Evolutionary conservation across 1,140 invertebrate genomes (phyloP).

Genomic region (Neuroterus valhalla): DNA sequence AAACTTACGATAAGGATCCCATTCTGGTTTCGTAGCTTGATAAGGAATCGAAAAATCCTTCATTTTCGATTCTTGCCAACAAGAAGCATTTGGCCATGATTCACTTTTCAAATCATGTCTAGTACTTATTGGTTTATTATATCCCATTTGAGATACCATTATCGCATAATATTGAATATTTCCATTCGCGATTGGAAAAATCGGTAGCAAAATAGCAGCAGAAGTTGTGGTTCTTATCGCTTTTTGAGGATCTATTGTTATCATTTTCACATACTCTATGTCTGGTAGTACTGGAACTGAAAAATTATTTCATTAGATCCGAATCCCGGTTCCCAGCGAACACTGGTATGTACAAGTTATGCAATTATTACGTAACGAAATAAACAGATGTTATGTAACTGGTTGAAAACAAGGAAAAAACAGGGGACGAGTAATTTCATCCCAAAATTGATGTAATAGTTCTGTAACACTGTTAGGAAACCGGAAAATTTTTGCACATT

Average conservation of each 20-base stretch:
- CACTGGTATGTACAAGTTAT: too few species aligned
- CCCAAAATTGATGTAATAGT: too few species aligned
- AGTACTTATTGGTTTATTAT: conserved; percentile 39
- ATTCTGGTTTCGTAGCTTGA: conserved; percentile 58
- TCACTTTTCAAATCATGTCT: conserved; percentile 50
- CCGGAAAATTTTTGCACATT: too few species aligned
- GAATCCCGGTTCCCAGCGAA: too few species aligned
- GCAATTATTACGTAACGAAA: too few species aligned
- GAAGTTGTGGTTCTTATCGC: conserved; percentile 58
- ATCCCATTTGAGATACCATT: conserved; percentile 58
- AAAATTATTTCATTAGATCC: conserved; percentile 1
- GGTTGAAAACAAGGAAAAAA: too few species aligned
- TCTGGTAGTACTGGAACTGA: conserved; percentile 63
- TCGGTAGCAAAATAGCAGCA: conserved; percentile 61
- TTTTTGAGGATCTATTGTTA: conserved; percentile 63
- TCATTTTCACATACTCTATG: conserved; percentile 57
- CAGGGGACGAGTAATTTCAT: too few species aligned
- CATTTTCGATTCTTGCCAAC: conserved; percentile 63
- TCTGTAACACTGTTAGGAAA: too few species aligned
- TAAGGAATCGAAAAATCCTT: conserved; percentile 61
- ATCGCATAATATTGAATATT: conserved; percentile 64
- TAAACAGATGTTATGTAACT: too few species aligned
- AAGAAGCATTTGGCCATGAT: conserved; percentile 54
- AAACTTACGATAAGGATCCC: conserved; percentile 59
- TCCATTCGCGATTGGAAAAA: conserved; percentile 61